A percentile compares a stretch with the other conserved stretches of the same genome.
Conservation (phyloP, 2,797 vertebrate genomes). For the Todus mexicanus region DNA sequence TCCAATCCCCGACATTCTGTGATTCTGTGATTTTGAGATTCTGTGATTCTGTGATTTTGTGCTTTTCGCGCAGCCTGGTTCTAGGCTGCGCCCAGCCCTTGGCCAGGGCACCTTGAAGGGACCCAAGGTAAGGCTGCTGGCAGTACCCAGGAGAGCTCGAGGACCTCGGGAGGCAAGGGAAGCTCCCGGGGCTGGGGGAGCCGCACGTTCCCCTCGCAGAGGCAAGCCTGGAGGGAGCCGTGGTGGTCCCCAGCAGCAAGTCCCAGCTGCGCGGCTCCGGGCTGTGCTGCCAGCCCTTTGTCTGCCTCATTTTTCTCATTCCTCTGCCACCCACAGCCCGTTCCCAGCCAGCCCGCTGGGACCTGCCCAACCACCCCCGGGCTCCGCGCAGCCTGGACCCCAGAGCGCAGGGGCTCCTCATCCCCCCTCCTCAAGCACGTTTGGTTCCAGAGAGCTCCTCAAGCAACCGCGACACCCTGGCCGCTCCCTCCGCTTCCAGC, state of each 20-base stretch:
- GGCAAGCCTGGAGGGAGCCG: background rate
- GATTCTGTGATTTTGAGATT: no score
- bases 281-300: background rate
- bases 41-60: no score
- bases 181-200: no score
- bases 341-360: background rate
- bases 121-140: background rate
- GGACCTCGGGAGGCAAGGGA: no score
- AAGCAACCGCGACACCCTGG: fast-evolving
- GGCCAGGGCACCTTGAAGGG: background rate
- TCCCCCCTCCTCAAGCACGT: fast-evolving
- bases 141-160: background rate
- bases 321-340: background rate
- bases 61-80: no score
- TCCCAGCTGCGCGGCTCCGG: background rate
- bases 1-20: no score
- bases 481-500: background rate
- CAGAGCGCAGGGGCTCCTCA: background rate
- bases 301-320: background rate
- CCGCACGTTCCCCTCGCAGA: background rate
- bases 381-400: background rate
- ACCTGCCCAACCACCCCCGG: background rate
- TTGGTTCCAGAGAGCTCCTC: background rate
- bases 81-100: background rate
- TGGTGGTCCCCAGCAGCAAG: background rate